Base-by-base conservation (phyloP, 2,797 vertebrate genomes). In the Phrynocephalus vlangalii region DNA sequence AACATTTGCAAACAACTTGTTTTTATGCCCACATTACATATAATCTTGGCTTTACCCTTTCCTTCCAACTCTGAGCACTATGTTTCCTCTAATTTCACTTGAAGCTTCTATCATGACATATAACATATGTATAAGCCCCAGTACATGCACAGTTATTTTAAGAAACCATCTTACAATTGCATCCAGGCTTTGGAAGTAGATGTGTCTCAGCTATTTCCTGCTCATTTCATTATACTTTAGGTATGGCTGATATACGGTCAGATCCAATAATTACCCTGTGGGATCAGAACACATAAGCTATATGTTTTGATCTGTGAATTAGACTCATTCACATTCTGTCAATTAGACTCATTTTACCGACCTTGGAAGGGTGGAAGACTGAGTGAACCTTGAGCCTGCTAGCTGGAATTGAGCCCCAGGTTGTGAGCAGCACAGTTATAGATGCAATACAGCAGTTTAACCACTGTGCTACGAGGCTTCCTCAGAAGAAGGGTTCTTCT, bases 31-130 rank as follows among this genome's bases (percentile, higher is more conserved):
- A n/a, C 13, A 78, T 24, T 78, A 70, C 70, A 87, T 9, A 44
- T 33, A 79, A 18, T 66, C 56, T 79, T 50, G 44, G 3, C 26
- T 79, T 79, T 50, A 83, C 22, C 24, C 15, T 87, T 77, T 60
- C 9, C n/a, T 71, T 83, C 75, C 28, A n/a, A 24, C 9, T n/a
- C 63, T 79, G 66, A 73, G 11, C 24, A 48, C 56, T 79, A 18
- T n/a, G 33, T 48, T 71, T 66, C 48, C 24, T 48, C 56, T 63
- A 33, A 72, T 79, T 67, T 88, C 76, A 79, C n/a, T 78, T 77
- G 28, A 7, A 73, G 72, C 3, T 3, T 79, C 33, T 60, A 28
- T 33, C 18, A 71, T 83, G 81, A 79, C 28, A 26, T 82, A 75
- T 67, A 85, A 48, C 73, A 76, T 48, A 72, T 11, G 13, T 6